Conservation (phyloP, 1,140 invertebrate species). For the Pristionchus pacificus region DNA sequence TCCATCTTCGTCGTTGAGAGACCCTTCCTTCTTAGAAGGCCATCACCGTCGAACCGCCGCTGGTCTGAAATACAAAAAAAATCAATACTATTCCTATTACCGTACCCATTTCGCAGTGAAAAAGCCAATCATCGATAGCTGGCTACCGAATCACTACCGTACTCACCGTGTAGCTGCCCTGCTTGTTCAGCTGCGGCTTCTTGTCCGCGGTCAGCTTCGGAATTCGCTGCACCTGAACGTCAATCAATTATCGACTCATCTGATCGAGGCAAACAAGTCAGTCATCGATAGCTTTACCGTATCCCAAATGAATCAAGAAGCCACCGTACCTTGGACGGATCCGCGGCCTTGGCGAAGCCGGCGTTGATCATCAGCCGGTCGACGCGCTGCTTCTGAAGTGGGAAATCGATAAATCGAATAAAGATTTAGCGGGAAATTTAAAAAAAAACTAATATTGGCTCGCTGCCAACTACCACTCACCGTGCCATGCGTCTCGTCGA, state of each 20-base stretch:
- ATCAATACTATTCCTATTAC: no score
- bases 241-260: conserved; percentile 2
- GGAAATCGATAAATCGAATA: background rate
- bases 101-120: no score
- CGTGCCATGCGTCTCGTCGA: conserved; percentile 6
- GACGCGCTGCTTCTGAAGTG: conserved; percentile 27
- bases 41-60: no score
- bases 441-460: background rate
- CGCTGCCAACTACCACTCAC: background rate
- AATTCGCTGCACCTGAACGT: background rate
- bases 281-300: background rate
- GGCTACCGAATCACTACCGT: background rate
- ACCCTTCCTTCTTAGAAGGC: no score
- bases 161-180: background rate
- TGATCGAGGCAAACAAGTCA: conserved; percentile 7
- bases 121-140: no score
- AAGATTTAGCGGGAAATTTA: background rate
- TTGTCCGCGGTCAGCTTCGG: conserved; percentile 2
- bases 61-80: no score
- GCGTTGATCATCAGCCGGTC: conserved; percentile 27
- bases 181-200: background rate
- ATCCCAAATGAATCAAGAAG: background rate
- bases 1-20: no score
- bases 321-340: conserved; percentile 30
- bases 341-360: conserved; percentile 30